Evolutionary conservation across 2,888 invertebrate genomes (phyloP).

Genomic region (Gastracanthus pulcherrimus): DNA sequence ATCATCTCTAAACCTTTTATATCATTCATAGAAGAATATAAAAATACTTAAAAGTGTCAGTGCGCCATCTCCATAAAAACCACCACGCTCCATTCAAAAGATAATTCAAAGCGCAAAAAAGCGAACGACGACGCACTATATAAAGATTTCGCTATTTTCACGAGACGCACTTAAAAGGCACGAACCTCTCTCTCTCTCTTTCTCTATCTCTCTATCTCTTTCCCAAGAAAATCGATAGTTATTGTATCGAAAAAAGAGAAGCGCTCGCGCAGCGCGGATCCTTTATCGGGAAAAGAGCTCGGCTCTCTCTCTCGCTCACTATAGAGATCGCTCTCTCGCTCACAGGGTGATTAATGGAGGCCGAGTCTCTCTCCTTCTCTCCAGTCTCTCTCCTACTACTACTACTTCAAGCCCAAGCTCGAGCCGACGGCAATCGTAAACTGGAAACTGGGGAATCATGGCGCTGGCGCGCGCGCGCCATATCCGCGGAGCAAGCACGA

Average conservation of each 20-base stretch:
- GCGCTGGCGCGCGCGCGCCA: slow-evolving; percentile 61
- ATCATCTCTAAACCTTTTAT: too few relatives aligned
- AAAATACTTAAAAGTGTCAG: too few relatives aligned
- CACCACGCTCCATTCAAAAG: too few relatives aligned
- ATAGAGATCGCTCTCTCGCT: slow-evolving; percentile 24
- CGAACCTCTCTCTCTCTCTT: too few relatives aligned
- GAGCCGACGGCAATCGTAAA: slow-evolving; percentile 63
- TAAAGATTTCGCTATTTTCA: slow-evolving; percentile 8
- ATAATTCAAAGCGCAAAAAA: background rate
- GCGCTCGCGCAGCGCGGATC: slow-evolving; percentile 17
- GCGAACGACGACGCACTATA: background rate
- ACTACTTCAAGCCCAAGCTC: background rate
- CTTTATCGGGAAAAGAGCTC: slow-evolving; percentile 35
- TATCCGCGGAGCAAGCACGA: slow-evolving; percentile 62
- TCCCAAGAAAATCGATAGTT: slow-evolving; percentile 6
- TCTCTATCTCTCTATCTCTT: too few relatives aligned
- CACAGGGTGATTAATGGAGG: slow-evolving; percentile 59
- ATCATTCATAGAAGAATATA: too few relatives aligned
- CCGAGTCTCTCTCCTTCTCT: slow-evolving; percentile 30
- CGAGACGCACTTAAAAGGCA: background rate
- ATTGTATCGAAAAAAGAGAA: slow-evolving; percentile 46
- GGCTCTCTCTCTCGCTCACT: background rate
- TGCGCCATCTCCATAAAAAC: too few relatives aligned
- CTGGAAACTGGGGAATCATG: slow-evolving; percentile 67
- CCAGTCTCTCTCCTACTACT: too few relatives aligned